Evolutionary conservation across 2,113 vertebrate genomes (phyloP), one percentile per base, ranked within the genome.

Genomic region (Cyrtonyx montezumae): DNA sequence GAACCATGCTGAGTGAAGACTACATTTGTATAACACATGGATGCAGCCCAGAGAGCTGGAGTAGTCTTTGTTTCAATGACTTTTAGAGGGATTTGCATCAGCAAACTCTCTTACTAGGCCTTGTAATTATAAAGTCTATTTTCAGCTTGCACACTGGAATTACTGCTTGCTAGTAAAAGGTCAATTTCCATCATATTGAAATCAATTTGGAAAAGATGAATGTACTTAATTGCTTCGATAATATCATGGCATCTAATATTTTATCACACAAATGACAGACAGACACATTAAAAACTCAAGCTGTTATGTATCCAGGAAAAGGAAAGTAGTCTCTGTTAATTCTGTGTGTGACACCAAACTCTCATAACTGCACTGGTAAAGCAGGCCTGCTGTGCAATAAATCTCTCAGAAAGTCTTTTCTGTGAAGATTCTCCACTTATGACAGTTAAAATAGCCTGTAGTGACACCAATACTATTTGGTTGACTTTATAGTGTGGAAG

Each of bases 21-120:
- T 20, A 2, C 4, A 55, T 9, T 49, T 37, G 4, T 19, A 11
- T 34, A 71, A 37, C 11, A 37, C 49, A 49, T 20, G 19, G 11
- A 22, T 9, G 58, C 5, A 70, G 6, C 40, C 13, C 53, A 62
- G 66, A 91, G 12, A 78, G 16, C 32, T 30, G 20, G 34, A 34
- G 32, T 48, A 74, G n/a, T 4, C 28, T 87, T 88, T 71, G 17
- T 75, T 79, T 63, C 74, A 68, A 22, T 81, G 66, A n/a, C 56
- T 91, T 88, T 68, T 56, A 56, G 67, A 81, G 78, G 26, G 34
- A 81, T 81, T 94, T 90, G 17, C 74, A 92, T 86, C 65, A 90
- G 68, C 61, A 94, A 88, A 88, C 61, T 37, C 13, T 78, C 13
- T 90, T 78, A 77, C 37, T 56, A 86, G 65, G 17, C 53, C 46